A percentile compares a stretch with the other conserved stretches of the same genome.
Conservation (phyloP, 2,888 invertebrate genomes). For the Matsumyia berberina region DNA sequence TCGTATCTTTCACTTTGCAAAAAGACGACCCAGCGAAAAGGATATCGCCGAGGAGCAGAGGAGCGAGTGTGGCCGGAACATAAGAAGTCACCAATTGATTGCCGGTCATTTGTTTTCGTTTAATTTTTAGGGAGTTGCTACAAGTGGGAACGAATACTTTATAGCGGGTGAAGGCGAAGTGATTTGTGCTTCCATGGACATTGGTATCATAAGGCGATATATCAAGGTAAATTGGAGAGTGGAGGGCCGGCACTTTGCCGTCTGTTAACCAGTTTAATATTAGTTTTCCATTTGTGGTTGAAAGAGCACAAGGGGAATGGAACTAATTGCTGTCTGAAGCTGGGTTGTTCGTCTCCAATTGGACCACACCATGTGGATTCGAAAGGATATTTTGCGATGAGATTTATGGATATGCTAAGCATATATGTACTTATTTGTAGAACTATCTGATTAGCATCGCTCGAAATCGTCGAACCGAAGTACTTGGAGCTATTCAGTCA, state of each 20-base stretch:
- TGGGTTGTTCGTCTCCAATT: not conserved
- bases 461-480: no score
- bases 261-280: conserved; percentile 35
- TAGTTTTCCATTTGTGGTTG: conserved; percentile 24
- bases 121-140: conserved; percentile 70
- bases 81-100: conserved; percentile 73
- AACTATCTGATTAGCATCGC: no score
- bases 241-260: conserved; percentile 18
- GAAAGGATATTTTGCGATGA: not conserved
- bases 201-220: conserved; percentile 61
- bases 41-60: conserved; percentile 36
- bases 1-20: not conserved
- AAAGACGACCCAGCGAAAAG: conserved; percentile 29
- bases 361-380: not conserved
- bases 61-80: conserved; percentile 42
- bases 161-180: conserved; percentile 9
- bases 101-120: conserved; percentile 69
- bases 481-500: no score
- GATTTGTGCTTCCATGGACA: conserved; percentile 61
- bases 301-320: not conserved
- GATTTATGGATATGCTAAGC: no score
- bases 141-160: conserved; percentile 23
- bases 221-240: conserved; percentile 52
- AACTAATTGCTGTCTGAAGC: conserved; percentile 3
- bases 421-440: no score